Evolutionary conservation across 2,797 vertebrate genomes (phyloP).

Genomic region (Momotus momota): DNA sequence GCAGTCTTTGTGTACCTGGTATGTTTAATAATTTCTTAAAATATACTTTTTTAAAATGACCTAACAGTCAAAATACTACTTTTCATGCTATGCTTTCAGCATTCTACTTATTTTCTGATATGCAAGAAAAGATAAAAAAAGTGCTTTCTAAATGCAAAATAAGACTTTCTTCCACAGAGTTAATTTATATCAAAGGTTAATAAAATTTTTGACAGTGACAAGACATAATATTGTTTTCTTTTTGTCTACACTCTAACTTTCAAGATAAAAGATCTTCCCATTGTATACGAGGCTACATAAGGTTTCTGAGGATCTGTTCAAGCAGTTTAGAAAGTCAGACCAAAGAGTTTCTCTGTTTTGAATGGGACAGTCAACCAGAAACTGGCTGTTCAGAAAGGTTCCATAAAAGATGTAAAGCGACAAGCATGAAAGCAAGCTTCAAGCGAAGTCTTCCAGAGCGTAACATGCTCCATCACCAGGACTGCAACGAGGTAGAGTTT

Average conservation of each 20-base stretch:
- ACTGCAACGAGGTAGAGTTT: not conserved
- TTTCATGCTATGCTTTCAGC: not conserved
- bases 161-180: not conserved
- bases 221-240: not conserved
- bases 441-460: not conserved
- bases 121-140: not conserved
- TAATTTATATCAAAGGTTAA: not conserved
- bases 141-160: not conserved
- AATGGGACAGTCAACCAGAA: not conserved
- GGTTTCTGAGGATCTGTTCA: not conserved
- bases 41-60: not conserved
- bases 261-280: not conserved
- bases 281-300: not conserved
- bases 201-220: not conserved
- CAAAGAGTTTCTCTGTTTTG: not conserved
- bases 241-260: not conserved
- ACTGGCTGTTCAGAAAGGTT: not conserved
- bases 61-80: not conserved
- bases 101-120: not conserved
- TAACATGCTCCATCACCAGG: not conserved
- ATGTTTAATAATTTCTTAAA: not conserved
- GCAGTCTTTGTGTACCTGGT: not conserved
- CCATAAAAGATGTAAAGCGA: not conserved
- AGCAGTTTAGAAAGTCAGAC: conserved; percentile 11
- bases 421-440: not conserved